phyloP scores from a whole-genome alignment of 1,140 invertebrate genomes.

The Maniola jurtina region DNA sequence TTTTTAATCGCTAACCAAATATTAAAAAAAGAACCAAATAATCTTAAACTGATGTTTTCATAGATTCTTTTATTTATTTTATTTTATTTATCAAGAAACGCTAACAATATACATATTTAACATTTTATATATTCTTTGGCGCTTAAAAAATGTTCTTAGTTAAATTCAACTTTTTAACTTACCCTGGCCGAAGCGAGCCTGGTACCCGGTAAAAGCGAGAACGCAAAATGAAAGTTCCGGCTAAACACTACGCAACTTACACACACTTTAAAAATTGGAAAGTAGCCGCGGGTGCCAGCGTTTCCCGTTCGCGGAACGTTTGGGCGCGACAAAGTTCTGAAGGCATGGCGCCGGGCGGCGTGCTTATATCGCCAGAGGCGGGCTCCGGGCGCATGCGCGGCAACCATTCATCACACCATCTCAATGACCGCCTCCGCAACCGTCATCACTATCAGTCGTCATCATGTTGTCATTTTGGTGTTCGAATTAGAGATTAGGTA shows the following conservation, averaged over 20 bases:
- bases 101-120: no score
- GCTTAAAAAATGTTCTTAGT: background rate
- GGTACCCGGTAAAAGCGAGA: background rate
- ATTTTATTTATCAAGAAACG: no score
- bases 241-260: slow-evolving; percentile 13
- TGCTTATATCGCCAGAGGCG: slow-evolving; percentile 66
- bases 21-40: no score
- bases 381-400: slow-evolving; percentile 60
- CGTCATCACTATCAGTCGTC: slow-evolving; percentile 45
- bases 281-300: slow-evolving; percentile 23
- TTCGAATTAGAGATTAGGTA: background rate
- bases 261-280: slow-evolving; percentile 10
- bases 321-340: slow-evolving; percentile 70
- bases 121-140: no score
- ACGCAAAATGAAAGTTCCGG: background rate
- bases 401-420: slow-evolving; percentile 66
- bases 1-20: no score
- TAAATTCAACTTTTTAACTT: background rate
- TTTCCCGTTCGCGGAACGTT: slow-evolving; percentile 53
- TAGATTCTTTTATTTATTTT: no score
- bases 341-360: slow-evolving; percentile 47
- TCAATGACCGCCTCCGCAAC: slow-evolving; percentile 69
- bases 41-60: no score
- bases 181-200: slow-evolving; percentile 4
- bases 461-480: slow-evolving; percentile 18